Conservation (phyloP, 2,888 invertebrate species). For the Arrhopalites spinosus region DNA sequence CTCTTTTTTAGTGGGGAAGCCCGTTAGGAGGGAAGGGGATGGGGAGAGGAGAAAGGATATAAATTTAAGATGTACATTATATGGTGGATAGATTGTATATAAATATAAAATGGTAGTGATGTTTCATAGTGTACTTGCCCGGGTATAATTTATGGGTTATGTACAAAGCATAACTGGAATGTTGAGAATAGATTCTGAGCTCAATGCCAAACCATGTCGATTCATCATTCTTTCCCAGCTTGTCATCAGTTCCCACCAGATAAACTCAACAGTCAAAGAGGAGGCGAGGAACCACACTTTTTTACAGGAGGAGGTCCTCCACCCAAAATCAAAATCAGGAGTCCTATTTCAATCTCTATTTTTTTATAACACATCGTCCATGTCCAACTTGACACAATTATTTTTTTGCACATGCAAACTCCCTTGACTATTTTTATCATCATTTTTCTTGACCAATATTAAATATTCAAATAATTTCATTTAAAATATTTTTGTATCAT, state of each 20-base stretch:
- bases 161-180: constrained; percentile 35
- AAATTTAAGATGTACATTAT: too few relatives aligned
- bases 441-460: background rate
- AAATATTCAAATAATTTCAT: background rate
- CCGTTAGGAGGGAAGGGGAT: too few relatives aligned
- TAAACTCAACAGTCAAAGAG: constrained; percentile 38
- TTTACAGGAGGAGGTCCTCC: background rate
- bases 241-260: constrained; percentile 51
- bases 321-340: constrained; percentile 1
- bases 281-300: background rate
- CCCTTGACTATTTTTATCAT: too few relatives aligned
- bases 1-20: too few relatives aligned
- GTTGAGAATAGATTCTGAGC: constrained; percentile 43
- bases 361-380: background rate
- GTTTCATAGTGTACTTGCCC: background rate
- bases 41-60: too few relatives aligned
- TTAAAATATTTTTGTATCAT: too few relatives aligned
- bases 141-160: constrained; percentile 26
- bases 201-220: constrained; percentile 44
- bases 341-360: background rate
- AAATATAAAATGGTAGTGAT: constrained; percentile 3
- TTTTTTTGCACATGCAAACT: too few relatives aligned
- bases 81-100: background rate
- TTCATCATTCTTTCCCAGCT: constrained; percentile 53
- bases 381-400: background rate